Evolutionary conservation across 2,113 vertebrate genomes (phyloP), one percentile per base, ranked within the genome.

Genomic region (Solenodon paradoxus): DNA sequence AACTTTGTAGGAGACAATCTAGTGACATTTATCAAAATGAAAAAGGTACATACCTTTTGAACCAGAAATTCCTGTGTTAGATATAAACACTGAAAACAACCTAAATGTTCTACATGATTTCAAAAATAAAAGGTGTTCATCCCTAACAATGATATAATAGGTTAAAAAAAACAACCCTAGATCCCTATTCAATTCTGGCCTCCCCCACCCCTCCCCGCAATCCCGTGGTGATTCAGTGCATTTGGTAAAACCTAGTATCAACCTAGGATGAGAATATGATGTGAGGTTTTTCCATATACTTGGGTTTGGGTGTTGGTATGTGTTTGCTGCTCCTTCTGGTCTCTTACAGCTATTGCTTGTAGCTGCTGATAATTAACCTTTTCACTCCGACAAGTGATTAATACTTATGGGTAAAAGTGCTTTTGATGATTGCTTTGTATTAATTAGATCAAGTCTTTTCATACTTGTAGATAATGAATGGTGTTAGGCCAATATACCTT

Each of bases 301-400:
- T 90, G 32, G 68, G 9, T 49, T 86, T 87, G 45, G 32, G 9
- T 87, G 84, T n/a, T n/a, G n/a, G n/a, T n/a, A n/a, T 6, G 7
- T 57, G n/a, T 96, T 84, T 97, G 89, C 94, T 92, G 42, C 95
- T 85, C 51, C 55, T 92, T 95, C 75, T 90, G 89, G 81, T 83
- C 12, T 53, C 63, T 77, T 49, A 32, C 9, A 10, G 12, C 19
- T 85, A 61, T 38, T 69, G n/a, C 26, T 63, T 35, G 51, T 40
- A 78, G 78, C 38, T 91, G 51, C 59, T 88, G 9, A 28, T 84
- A 28, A 85, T 68, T 88, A 86, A 78, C 20, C 24, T 69, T 94
- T 94, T n/a, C 51, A 28, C 19, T 55, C 78, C 45, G 51, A 28
- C 3, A 13, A 17, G 79, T n/a, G 11, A 47, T n/a, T 63, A 38